Conservation (phyloP, 2,888 invertebrate genomes). For the Synergus japonicus region DNA sequence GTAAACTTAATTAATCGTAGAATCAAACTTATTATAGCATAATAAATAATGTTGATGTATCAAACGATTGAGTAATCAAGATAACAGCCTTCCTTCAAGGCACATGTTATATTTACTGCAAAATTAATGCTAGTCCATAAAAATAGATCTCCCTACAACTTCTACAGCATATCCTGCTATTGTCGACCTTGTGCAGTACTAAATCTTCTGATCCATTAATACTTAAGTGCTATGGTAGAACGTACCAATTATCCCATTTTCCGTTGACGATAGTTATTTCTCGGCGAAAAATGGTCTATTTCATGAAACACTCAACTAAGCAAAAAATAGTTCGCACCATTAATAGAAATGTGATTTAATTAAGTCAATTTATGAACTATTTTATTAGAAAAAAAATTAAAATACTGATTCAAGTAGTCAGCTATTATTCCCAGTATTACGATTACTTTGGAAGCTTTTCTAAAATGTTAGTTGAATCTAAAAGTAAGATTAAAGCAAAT, state of each 20-base stretch:
- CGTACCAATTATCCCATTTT: not conserved
- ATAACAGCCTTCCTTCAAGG: not conserved
- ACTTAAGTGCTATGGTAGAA: not conserved
- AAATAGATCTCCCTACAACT: not conserved
- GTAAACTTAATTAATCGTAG: too few relatives aligned
- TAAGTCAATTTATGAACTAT: not conserved
- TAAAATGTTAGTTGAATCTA: not conserved
- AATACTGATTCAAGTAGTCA: not conserved
- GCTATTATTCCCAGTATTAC: not conserved
- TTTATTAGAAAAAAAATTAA: not conserved
- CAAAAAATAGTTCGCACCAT: not conserved
- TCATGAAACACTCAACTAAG: not conserved
- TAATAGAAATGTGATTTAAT: not conserved
- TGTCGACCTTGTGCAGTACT: not conserved
- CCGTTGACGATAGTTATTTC: not conserved
- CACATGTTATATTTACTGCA: not conserved
- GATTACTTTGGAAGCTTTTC: not conserved
- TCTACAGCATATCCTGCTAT: not conserved
- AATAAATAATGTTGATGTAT: not conserved
- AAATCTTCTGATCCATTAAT: not conserved
- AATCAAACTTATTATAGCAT: too few relatives aligned
- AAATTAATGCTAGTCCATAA: not conserved
- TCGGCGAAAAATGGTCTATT: not conserved
- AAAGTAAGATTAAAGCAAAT: not conserved
- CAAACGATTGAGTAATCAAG: not conserved